Base-by-base conservation (phyloP, 2,113 vertebrate species). In the Calidris pygmaea region DNA sequence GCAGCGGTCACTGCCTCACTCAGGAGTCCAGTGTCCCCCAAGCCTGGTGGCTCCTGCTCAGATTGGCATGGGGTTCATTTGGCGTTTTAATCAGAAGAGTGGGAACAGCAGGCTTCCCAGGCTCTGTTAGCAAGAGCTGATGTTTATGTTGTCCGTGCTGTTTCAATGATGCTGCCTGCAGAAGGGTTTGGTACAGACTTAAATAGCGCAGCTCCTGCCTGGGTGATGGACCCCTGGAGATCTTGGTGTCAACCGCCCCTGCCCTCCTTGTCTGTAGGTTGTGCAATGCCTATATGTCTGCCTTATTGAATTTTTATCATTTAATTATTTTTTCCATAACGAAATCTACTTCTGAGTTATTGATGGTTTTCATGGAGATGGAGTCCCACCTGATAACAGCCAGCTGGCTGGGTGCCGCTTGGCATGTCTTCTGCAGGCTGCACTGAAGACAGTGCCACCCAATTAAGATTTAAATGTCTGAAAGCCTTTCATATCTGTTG, bases 1-100 rank as follows among this genome's bases (percentile, higher is more conserved):
- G 0, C 0, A 0, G 30, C 1, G 6, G 39, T 39, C 5, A 2
- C 14, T 0, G 30, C 10, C 60, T 47, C 7, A 1, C 55, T 39
- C 19, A 32, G 62, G 85, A 75, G 27, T 53, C 45, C 55, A 0
- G 0, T n/a, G 63, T 80, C 9, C 45, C 78, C 43, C 23, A 24
- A 3, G 24, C 80, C 17, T 6, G 2, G 1, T 53, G 52, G 55
- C 62, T 85, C 59, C 81, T 55, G 75, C 5, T 4, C 76, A 2
- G 1, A 1, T 41, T 68, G 26, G 14, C 0, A 10, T 24, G 47
- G 43, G 12, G 35, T 75, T 72, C 8, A 0, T 29, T 43, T 52
- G 71, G 7, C 10, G 4, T 19, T 65, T 12, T n/a, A 19, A 1
- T 27, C 35, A 7, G 45, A 5, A 59, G 37, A 66, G 59, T 4